phyloP scores from a whole-genome alignment of 2,888 invertebrate genomes.

The Girardia tigrina region DNA sequence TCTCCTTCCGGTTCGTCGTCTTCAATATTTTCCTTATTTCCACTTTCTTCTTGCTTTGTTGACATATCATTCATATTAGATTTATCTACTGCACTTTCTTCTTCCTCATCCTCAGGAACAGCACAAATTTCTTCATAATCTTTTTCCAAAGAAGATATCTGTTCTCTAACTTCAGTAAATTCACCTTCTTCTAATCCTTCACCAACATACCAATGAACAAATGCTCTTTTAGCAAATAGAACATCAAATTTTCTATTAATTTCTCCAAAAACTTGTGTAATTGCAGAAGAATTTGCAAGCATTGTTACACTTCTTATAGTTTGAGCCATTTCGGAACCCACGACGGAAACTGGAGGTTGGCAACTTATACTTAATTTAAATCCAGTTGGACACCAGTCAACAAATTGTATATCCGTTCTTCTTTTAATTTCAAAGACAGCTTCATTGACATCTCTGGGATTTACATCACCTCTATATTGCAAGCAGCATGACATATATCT shows the following conservation, averaged over 20 bases:
- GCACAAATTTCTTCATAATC: conserved; percentile 52
- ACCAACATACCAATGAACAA: conserved; percentile 51
- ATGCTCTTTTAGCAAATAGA: conserved; percentile 43
- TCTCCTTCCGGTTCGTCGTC: neutral
- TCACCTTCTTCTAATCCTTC: conserved; percentile 58
- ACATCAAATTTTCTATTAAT: conserved; percentile 44
- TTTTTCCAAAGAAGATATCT: conserved; percentile 55
- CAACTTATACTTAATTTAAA: conserved; percentile 56
- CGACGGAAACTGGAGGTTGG: conserved; percentile 52
- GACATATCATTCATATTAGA: neutral
- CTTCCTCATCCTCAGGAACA: conserved; percentile 49
- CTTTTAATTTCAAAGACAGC: conserved; percentile 66
- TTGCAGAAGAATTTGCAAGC: conserved; percentile 51
- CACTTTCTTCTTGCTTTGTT: neutral
- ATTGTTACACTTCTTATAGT: conserved; percentile 52
- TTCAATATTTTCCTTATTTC: neutral
- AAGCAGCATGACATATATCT: conserved; percentile 40
- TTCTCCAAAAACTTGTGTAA: conserved; percentile 51
- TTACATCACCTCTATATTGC: conserved; percentile 39
- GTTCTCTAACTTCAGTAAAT: conserved; percentile 74
- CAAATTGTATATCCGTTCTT: conserved; percentile 65
- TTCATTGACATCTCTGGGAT: conserved; percentile 43
- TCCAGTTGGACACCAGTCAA: conserved; percentile 68
- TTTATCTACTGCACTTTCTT: conserved; percentile 36
- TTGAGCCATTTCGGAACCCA: conserved; percentile 63